Evolutionary conservation across 2,797 vertebrate species (phyloP).

Genomic region (Neopelma chrysocephalum): DNA sequence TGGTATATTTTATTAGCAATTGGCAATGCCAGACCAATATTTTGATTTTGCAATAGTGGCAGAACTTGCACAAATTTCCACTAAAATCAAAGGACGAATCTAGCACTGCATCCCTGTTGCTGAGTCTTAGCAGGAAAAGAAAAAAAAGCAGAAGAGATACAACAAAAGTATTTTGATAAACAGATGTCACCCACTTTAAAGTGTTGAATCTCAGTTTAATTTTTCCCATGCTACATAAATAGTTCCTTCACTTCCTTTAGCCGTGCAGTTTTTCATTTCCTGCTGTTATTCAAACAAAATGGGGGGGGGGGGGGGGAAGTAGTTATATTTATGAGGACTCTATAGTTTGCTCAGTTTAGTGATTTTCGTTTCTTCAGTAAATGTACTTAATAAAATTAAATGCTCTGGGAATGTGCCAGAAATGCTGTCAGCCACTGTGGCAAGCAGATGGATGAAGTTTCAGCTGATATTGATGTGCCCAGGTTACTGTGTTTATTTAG

Average conservation of each 20-base stretch:
- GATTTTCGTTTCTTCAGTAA: not conserved
- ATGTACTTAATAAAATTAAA: not conserved
- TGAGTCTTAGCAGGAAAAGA: not conserved
- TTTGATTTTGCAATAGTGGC: conserved; percentile 7
- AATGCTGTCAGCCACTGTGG: not conserved
- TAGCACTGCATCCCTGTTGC: not conserved
- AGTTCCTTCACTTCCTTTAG: conserved; percentile 50
- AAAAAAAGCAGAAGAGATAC: conserved; percentile 5
- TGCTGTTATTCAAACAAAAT: not conserved
- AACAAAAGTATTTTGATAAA: conserved; percentile 36
- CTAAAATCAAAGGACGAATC: not conserved
- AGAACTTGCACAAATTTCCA: not conserved
- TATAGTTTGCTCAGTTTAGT: not conserved
- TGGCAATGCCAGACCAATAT: not conserved
- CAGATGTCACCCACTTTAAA: conserved; percentile 48
- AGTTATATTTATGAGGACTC: not conserved
- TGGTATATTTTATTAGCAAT: not conserved
- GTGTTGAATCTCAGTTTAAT: conserved; percentile 30
- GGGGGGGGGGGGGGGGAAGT: not conserved
- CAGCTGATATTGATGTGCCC: not conserved
- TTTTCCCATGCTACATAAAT: conserved; percentile 59
- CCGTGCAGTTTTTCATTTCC: conserved; percentile 37
- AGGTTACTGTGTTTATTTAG: not conserved
- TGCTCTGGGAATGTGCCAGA: not conserved
- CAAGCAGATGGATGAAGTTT: conserved; percentile 28